phyloP scores from a whole-genome alignment of 2,888 invertebrate genomes.

The Globia sparganii region DNA sequence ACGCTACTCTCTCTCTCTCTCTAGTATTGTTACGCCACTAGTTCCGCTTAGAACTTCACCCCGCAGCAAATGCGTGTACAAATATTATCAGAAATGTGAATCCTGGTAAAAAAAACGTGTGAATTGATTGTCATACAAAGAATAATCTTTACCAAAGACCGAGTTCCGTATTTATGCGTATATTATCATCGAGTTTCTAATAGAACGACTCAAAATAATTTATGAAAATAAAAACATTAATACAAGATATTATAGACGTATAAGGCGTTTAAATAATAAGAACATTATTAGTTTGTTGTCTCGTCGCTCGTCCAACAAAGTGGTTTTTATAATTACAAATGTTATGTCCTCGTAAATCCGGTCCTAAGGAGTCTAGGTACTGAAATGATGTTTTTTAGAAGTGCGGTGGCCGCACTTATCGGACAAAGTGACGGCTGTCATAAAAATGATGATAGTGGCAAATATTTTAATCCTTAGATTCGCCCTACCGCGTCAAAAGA shows the following conservation, averaged over 20 bases:
- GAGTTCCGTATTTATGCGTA: constrained; percentile 55
- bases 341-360: neutral
- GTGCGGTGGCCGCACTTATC: neutral
- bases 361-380: too few relatives aligned
- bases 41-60: neutral
- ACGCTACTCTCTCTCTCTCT: too few relatives aligned
- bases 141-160: constrained; percentile 28
- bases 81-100: constrained; percentile 40
- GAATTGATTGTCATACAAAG: constrained; percentile 45
- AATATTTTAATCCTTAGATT: neutral
- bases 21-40: constrained; percentile 1
- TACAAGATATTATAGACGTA: neutral
- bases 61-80: constrained; percentile 12
- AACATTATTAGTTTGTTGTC: neutral
- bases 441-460: neutral
- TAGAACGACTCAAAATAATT: constrained; percentile 37
- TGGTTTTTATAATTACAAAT: neutral
- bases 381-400: too few relatives aligned
- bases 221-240: constrained; percentile 14
- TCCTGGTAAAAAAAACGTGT: constrained; percentile 40
- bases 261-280: constrained; percentile 8
- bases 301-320: neutral
- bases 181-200: constrained; percentile 54
- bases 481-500: neutral
- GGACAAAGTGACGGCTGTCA: neutral